These are phyloP conservation scores for Pogonocichla stellata DNA, from an alignment of 2,113 vertebrate species.

Conservation along the genomic window DNA sequence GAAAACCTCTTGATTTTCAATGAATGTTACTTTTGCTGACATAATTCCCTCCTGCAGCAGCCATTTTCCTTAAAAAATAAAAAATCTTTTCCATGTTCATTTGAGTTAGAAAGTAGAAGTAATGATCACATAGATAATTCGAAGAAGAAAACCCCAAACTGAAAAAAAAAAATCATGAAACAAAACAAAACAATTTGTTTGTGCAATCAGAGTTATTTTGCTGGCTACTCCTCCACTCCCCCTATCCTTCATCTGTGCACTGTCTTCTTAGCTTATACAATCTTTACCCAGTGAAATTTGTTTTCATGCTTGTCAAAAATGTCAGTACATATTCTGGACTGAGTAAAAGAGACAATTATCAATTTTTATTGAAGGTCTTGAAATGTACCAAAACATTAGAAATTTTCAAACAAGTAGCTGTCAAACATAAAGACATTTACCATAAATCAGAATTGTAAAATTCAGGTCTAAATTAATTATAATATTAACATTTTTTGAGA, in stretches of 20 bases:
- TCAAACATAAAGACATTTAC: not conserved
- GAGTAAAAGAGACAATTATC: not conserved
- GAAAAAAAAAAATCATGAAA: not conserved
- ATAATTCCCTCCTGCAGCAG: not conserved
- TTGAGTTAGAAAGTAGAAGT: not conserved
- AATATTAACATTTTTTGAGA: not conserved
- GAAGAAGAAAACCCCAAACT: not conserved
- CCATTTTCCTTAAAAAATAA: not conserved
- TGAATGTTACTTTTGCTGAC: not conserved
- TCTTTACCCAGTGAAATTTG: not conserved
- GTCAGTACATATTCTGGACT: not conserved
- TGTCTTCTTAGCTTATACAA: not conserved
- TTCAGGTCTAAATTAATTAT: not conserved
- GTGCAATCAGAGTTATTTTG: not conserved
- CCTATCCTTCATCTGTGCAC: not conserved
- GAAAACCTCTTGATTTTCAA: not conserved
- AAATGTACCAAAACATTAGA: not conserved
- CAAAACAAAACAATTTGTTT: not conserved
- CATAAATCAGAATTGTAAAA: not conserved
- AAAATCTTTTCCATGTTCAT: not conserved
- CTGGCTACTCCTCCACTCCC: not conserved
- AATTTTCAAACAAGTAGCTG: not conserved
- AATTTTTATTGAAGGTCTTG: not conserved
- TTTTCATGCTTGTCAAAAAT: conserved; percentile 27
- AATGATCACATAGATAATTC: not conserved